A percentile compares a stretch with the other conserved stretches of the same genome.
These are phyloP conservation scores for Tursiops truncatus DNA, from an alignment of 2,113 vertebrate species.

Conservation along the genomic window DNA sequence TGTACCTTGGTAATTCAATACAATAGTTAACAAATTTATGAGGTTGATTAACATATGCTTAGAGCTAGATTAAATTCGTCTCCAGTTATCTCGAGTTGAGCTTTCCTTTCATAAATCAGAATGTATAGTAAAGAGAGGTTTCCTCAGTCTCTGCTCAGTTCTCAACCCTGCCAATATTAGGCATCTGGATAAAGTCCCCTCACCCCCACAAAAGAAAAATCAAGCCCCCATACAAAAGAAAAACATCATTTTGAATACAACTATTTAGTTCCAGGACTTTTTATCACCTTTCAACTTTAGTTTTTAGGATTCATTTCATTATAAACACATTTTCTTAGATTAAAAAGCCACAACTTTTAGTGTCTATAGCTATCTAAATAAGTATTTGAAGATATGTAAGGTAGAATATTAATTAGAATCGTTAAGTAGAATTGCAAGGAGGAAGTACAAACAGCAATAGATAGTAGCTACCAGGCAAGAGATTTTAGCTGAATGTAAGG, in stretches of 20 bases:
- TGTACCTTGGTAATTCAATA: not conserved
- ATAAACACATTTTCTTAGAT: not conserved
- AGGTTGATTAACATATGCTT: not conserved
- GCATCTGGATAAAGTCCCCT: not conserved
- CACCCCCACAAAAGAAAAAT: not conserved
- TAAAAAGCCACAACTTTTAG: not conserved
- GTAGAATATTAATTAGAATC: not conserved
- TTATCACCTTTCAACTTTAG: not conserved
- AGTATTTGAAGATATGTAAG: not conserved
- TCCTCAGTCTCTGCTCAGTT: not conserved
- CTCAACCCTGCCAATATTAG: not conserved
- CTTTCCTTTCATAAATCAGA: not conserved
- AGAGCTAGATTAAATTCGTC: not conserved
- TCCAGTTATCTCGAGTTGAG: not conserved
- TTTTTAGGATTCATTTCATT: not conserved
- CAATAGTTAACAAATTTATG: not conserved
- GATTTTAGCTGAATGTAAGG: not conserved
- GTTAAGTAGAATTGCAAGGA: not conserved
- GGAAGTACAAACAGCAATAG: not conserved
- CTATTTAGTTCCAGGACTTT: not conserved
- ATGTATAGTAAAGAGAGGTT: not conserved
- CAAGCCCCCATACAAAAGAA: not conserved
- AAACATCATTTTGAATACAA: constrained; percentile 38
- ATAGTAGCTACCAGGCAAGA: not conserved
- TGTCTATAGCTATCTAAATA: not conserved